Evolutionary conservation across 2,888 invertebrate genomes (phyloP).

Genomic region (Temnothorax rugatulus): DNA sequence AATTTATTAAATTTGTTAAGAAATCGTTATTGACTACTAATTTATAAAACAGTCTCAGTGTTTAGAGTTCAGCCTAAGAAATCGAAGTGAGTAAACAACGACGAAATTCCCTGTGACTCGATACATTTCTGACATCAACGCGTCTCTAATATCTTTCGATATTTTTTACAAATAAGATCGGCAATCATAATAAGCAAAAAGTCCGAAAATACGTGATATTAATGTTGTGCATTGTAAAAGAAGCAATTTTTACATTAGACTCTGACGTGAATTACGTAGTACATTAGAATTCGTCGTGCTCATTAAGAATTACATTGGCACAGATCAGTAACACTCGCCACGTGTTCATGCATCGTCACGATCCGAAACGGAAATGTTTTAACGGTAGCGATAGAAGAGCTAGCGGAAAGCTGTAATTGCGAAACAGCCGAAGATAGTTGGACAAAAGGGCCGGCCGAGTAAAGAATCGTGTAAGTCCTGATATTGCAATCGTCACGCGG

Average conservation of each 20-base stretch:
- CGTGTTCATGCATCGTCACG: not conserved
- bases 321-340: slow-evolving; percentile 1
- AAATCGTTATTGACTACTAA: not conserved
- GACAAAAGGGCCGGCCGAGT: slow-evolving; percentile 64
- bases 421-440: slow-evolving; percentile 48
- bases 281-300: not conserved
- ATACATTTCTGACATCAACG: not conserved
- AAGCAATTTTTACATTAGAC: not conserved
- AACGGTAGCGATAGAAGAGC: slow-evolving; percentile 53
- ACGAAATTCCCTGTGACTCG: not conserved
- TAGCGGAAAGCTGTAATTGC: slow-evolving; percentile 64
- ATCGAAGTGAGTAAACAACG: not conserved
- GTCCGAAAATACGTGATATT: not conserved
- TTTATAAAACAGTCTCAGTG: not conserved
- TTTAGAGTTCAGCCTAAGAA: not conserved
- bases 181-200: not conserved
- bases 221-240: not conserved
- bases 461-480: slow-evolving; percentile 76
- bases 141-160: not conserved
- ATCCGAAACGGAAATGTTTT: slow-evolving; percentile 63
- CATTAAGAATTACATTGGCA: not conserved
- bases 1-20: no score
- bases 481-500: slow-evolving; percentile 70
- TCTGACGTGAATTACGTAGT: not conserved
- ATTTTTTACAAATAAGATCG: not conserved